Percentiles rank a stretch among this genome's conserved stretches.
Conservation (phyloP, 2,797 vertebrate species). For the Cossypha polioptera region DNA sequence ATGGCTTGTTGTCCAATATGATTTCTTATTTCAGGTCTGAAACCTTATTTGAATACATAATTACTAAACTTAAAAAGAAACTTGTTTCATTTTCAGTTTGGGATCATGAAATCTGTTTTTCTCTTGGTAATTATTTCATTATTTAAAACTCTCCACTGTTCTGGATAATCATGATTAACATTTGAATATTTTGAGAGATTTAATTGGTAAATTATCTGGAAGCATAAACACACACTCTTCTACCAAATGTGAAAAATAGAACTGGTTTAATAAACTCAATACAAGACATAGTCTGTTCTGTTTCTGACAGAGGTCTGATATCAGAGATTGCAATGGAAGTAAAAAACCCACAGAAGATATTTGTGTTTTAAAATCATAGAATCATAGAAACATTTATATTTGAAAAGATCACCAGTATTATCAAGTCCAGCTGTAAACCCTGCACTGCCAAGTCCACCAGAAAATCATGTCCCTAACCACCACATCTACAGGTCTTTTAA, state of each 20-base stretch:
- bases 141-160: neutral
- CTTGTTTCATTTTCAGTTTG: neutral
- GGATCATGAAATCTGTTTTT: neutral
- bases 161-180: neutral
- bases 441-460: neutral
- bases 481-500: accelerated
- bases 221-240: neutral
- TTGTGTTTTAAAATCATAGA: neutral
- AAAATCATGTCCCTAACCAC: accelerated
- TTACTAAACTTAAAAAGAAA: neutral
- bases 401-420: neutral
- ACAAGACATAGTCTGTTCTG: neutral
- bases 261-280: neutral
- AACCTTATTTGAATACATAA: neutral
- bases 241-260: neutral
- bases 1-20: neutral
- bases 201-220: neutral
- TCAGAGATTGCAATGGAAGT: neutral
- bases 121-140: neutral
- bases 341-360: neutral
- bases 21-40: neutral
- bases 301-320: neutral
- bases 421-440: neutral
- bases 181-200: neutral
- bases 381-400: neutral